Evolutionary conservation across 2,797 vertebrate species (phyloP), one percentile per base, ranked within the genome.

Genomic region (Mus caroli): DNA sequence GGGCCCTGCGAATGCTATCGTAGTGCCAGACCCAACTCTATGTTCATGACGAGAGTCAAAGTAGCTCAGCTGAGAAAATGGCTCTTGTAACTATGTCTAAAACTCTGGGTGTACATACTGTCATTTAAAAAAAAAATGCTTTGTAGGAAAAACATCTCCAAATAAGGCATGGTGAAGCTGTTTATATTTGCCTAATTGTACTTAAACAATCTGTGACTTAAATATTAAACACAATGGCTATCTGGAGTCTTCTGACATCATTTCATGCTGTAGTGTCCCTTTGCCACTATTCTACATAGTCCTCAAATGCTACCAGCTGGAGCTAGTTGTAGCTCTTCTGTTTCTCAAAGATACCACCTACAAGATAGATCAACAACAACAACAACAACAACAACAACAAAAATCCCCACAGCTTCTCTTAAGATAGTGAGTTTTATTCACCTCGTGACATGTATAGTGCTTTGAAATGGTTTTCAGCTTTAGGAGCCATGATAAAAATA

Each of bases 391-490:
- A 75, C 40, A 79, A 56, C 14, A 17, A 64, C 12, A 67, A 34
- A 15, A 15, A n/a, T 69, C 9, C 13, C 92, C 92, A 78, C 60
- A 91, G n/a, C 97, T 97, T 90, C 97, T 88, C 67, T 58, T 56
- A 97, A 97, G 52, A 96, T 52, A 90, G 95, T 97, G 92, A 96
- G 6, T 97, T 97, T 96, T 73, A 93, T 10, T 4, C 19, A n/a
- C 97, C 90, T 95, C 67, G 54, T 97, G 69, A 88, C 69, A 95
- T 52, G 69, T 90, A 79, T 94, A 64, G 26, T 89, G 58, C 71
- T 97, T 93, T 98, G 96, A 97, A 97, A 93, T 60, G 80, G 43
- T 95, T 97, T 97, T 87, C 94, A 96, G 89, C 82, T 97, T 97
- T 92, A 92, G 93, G 78, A 96, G 95, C 71, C 24, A 20, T 31